Percentiles rank a stretch among this genome's conserved stretches.
phyloP scores from a whole-genome alignment of 2,797 vertebrate species.

The Etheostoma perlongum region DNA sequence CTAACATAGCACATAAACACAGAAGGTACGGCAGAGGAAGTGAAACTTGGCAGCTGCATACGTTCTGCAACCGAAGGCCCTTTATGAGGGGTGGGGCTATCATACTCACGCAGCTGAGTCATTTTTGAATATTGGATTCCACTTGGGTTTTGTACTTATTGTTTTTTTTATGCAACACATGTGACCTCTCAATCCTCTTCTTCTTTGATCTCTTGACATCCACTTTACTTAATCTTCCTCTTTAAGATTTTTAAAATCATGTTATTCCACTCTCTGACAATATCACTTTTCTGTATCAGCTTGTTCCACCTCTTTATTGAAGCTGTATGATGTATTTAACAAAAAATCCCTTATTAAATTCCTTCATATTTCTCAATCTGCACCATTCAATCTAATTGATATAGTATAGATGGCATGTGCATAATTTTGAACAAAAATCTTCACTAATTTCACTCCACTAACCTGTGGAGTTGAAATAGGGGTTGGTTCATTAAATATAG shows the following conservation, averaged over 20 bases:
- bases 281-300: not conserved
- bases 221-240: not conserved
- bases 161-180: not conserved
- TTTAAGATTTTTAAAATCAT: not conserved
- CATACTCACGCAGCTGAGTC: conserved; percentile 23
- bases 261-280: not conserved
- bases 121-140: conserved; percentile 26
- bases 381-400: not conserved
- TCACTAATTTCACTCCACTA: not conserved
- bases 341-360: not conserved
- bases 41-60: conserved; percentile 60
- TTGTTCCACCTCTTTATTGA: not conserved
- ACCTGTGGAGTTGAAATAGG: not conserved
- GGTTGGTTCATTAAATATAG: not conserved
- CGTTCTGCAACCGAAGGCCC: conserved; percentile 25
- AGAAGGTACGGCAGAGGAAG: conserved; percentile 58
- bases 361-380: not conserved
- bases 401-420: not conserved
- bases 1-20: conserved; percentile 54
- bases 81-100: conserved; percentile 25
- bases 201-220: not conserved
- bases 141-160: conserved; percentile 10
- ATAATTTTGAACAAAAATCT: not conserved
- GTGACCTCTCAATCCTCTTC: conserved; percentile 2
- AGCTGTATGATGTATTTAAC: not conserved